phyloP scores from a whole-genome alignment of 1,140 invertebrate species.

The Rhysida immarginata region DNA sequence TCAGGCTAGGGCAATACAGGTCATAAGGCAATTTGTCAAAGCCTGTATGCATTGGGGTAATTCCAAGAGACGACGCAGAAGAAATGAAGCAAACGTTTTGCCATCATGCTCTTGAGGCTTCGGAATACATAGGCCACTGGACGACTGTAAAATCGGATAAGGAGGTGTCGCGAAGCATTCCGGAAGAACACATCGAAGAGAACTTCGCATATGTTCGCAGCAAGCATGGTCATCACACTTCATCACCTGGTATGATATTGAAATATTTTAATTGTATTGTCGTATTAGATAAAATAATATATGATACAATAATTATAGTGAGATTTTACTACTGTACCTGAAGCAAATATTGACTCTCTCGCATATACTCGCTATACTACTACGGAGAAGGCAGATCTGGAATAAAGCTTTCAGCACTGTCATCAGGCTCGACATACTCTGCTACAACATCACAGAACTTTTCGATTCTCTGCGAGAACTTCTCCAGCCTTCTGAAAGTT shows the following conservation, averaged over 20 bases:
- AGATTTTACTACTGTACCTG: slow-evolving; percentile 8
- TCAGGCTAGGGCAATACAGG: not conserved
- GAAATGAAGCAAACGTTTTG: not conserved
- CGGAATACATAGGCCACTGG: not conserved
- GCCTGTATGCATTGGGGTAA: not conserved
- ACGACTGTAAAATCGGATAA: not conserved
- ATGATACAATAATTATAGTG: not conserved
- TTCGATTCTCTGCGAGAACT: slow-evolving; percentile 21
- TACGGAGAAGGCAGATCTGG: not conserved
- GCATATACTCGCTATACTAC: slow-evolving; percentile 13
- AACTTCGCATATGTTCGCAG: slow-evolving; percentile 7
- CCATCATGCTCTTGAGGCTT: not conserved
- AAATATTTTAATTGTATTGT: slow-evolving; percentile 5
- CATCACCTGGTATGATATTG: slow-evolving; percentile 8
- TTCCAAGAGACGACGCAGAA: not conserved
- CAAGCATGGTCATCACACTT: slow-evolving; percentile 10
- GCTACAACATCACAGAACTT: slow-evolving; percentile 22
- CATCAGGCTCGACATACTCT: slow-evolving; percentile 17
- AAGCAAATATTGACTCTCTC: slow-evolving; percentile 15
- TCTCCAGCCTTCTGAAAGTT: slow-evolving; percentile 24
- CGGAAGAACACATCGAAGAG: slow-evolving; percentile 4
- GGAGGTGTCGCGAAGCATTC: slow-evolving; percentile 11
- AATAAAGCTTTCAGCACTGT: not conserved
- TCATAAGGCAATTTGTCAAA: not conserved
- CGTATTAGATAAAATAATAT: no score